Base-by-base conservation (phyloP, 2,888 invertebrate species). In the Busseola fusca region DNA sequence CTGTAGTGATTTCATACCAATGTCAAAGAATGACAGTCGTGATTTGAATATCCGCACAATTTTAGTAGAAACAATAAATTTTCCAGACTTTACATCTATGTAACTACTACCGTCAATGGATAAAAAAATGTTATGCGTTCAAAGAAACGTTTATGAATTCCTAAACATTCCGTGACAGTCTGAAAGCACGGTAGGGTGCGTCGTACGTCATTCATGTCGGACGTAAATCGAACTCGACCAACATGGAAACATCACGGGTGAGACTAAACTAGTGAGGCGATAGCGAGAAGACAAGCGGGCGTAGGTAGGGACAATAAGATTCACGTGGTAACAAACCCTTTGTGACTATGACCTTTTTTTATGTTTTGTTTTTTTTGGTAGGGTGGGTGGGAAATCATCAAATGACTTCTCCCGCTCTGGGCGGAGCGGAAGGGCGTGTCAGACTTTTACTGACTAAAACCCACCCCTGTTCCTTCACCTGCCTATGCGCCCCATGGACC, bases 161-260 rank as follows among this genome's bases (percentile, higher is more conserved):
- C 3, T 50, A 30, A 66, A 77, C 56, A 59, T 66, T 34, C 69
- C n/a, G 56, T 67, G 56, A 72, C 45, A 30, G 21, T 63, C 12
- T 60, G 34, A 57, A 64, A 56, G 64, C 64, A 27, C 59, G 40
- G 59, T 48, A 69, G 54, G 59, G 57, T 52, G 68, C 45, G 64
- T 62, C 69, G 54, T 34, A 34, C 34, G 34, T 69, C 25, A 76
- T 69, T 66, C 62, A 50, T 64, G 40, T 56, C 62, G 50, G 67
- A 58, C 64, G 75, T 68, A 56, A 57, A 74, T 74, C 50, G 60
- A 64, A 67, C 45, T 45, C 62, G 52, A 40, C 3, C 16, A 40
- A 74, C 52, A 25, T 40, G n/a, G 52, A 18, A 27, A 69, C 45
- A 63, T 57, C 67, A 54, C 45, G 58, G 62, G 9, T 34, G 6